Evolutionary conservation across 1,140 invertebrate species (phyloP).

Genomic region (Anoplolepis gracilipes): DNA sequence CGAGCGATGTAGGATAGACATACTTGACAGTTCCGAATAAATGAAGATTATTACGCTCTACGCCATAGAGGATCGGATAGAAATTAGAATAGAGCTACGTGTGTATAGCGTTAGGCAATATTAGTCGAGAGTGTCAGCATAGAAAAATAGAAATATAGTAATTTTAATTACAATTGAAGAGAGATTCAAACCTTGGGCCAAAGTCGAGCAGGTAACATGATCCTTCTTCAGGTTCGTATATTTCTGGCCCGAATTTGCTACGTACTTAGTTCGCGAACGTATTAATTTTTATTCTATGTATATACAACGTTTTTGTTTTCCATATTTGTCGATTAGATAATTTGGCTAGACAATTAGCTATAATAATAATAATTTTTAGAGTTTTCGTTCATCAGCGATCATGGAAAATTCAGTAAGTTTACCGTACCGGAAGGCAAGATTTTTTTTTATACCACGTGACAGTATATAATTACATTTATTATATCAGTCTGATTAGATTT

Average conservation of each 20-base stretch:
- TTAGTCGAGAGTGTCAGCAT: background rate
- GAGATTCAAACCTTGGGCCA: conserved; percentile 50
- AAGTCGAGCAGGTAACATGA: conserved; percentile 66
- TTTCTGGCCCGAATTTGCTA: conserved; percentile 57
- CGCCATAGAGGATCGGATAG: conserved; percentile 2
- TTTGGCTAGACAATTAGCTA: background rate
- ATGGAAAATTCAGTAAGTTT: background rate
- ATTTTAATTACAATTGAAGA: conserved; percentile 51
- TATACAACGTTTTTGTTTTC: background rate
- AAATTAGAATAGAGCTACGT: conserved; percentile 41
- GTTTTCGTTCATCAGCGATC: background rate
- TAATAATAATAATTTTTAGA: background rate
- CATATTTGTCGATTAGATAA: background rate
- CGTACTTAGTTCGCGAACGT: background rate
- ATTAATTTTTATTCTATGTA: conserved; percentile 44
- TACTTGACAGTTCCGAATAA: background rate
- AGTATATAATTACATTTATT: conserved; percentile 1
- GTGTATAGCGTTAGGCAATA: conserved; percentile 35
- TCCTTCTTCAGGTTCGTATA: conserved; percentile 72
- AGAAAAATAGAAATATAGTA: conserved; percentile 37
- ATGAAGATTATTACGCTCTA: background rate
- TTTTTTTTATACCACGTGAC: background rate
- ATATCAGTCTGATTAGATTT: conserved; percentile 1
- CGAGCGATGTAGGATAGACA: background rate
- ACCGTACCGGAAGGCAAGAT: background rate